These are phyloP conservation scores for Hydrocynus forskahlii DNA, from an alignment of 2,797 vertebrate genomes.

Conservation along the genomic window DNA sequence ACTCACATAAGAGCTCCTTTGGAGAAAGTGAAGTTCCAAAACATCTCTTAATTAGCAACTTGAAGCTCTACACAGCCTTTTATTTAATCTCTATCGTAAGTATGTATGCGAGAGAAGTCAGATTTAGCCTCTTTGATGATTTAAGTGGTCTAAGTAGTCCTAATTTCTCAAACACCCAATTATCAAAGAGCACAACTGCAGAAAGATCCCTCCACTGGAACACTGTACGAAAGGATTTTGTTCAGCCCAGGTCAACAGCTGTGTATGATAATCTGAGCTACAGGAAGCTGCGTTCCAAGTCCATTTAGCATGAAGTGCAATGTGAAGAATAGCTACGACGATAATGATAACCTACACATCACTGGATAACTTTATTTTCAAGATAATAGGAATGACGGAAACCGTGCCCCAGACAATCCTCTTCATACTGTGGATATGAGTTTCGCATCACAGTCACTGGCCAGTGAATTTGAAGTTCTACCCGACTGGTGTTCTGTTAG, in stretches of 20 bases:
- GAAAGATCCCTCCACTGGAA: background rate
- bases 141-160: slow-evolving; percentile 33
- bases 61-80: slow-evolving; percentile 37
- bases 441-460: too few relatives aligned
- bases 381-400: too few relatives aligned
- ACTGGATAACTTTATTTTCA: too few relatives aligned
- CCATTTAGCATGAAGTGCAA: too few relatives aligned
- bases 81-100: slow-evolving; percentile 37
- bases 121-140: slow-evolving; percentile 42
- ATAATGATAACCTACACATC: too few relatives aligned
- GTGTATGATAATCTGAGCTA: background rate
- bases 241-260: background rate
- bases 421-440: too few relatives aligned
- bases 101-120: background rate
- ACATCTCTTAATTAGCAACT: slow-evolving; percentile 42
- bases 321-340: too few relatives aligned
- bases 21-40: slow-evolving; percentile 33
- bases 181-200: slow-evolving; percentile 47
- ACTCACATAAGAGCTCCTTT: slow-evolving; percentile 46
- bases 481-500: too few relatives aligned
- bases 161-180: slow-evolving; percentile 38
- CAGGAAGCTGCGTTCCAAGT: background rate
- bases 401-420: too few relatives aligned
- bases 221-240: background rate
- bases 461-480: too few relatives aligned